phyloP scores from a whole-genome alignment of 2,797 vertebrate genomes.

The Hypotaenidia okinawae region DNA sequence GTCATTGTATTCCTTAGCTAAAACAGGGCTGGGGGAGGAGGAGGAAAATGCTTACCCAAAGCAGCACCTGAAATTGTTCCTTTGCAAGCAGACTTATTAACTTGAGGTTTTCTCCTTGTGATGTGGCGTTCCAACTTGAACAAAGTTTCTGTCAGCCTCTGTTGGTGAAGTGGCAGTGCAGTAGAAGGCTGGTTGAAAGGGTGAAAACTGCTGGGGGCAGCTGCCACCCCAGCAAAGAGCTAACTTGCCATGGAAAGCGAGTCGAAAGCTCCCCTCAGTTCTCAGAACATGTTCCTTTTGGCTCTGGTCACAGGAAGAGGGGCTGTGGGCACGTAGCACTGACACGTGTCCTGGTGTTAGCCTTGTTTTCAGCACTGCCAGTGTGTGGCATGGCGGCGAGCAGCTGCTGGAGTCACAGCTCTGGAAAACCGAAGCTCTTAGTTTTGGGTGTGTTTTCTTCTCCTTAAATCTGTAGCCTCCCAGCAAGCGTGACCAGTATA shows the following conservation, averaged over 20 bases:
- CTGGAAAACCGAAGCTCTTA: background rate
- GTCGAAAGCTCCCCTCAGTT: background rate
- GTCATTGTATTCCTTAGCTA: background rate
- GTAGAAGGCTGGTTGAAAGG: accelerated
- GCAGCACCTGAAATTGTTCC: background rate
- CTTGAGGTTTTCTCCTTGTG: background rate
- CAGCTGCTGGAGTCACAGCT: background rate
- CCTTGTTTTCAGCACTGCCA: background rate
- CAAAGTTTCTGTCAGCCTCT: background rate
- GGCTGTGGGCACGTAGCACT: no score
- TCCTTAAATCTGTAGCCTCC: background rate
- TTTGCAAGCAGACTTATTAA: background rate
- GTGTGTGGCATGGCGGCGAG: accelerated
- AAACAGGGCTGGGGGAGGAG: accelerated
- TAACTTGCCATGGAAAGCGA: accelerated
- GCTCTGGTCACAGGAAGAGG: background rate
- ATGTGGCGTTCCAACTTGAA: background rate
- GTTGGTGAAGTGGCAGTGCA: accelerated
- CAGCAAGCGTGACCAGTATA: background rate
- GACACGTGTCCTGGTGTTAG: background rate
- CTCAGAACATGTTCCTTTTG: background rate
- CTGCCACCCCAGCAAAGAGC: background rate
- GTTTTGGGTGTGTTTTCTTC: background rate
- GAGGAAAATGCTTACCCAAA: background rate
- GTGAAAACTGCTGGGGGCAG: background rate